phyloP scores from a whole-genome alignment of 2,797 vertebrate species.

The Sardinella longiceps region DNA sequence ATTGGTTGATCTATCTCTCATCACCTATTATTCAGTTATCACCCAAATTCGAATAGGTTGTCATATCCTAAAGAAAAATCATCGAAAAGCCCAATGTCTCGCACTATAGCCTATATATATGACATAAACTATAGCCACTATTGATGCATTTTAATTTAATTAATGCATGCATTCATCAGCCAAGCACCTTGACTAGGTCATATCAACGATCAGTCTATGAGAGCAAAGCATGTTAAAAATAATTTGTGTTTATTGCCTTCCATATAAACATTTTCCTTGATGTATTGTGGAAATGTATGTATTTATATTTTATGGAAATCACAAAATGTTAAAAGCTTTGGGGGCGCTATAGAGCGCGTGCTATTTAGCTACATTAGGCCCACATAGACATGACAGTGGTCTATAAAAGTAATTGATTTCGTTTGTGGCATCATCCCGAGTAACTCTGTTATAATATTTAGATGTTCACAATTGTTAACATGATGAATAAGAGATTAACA shows the following conservation, averaged over 20 bases:
- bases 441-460: not conserved
- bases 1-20: too few relatives aligned
- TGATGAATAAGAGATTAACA: not conserved
- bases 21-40: not conserved
- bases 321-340: not conserved
- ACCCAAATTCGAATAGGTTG: not conserved
- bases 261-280: not conserved
- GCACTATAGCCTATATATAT: too few relatives aligned
- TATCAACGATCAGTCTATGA: not conserved
- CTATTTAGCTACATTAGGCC: slow-evolving; percentile 6
- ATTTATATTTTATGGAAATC: not conserved
- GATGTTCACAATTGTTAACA: not conserved
- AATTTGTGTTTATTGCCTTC: not conserved
- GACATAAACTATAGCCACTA: not conserved
- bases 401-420: not conserved
- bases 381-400: slow-evolving; percentile 3
- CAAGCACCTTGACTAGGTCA: not conserved
- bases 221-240: not conserved
- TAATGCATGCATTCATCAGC: not conserved
- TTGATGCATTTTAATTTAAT: not conserved
- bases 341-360: not conserved
- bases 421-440: slow-evolving; percentile 1
- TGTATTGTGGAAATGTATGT: not conserved
- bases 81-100: not conserved
- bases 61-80: not conserved